Evolutionary conservation across 2,113 vertebrate species (phyloP).

Genomic region (Gracilinanus agilis): DNA sequence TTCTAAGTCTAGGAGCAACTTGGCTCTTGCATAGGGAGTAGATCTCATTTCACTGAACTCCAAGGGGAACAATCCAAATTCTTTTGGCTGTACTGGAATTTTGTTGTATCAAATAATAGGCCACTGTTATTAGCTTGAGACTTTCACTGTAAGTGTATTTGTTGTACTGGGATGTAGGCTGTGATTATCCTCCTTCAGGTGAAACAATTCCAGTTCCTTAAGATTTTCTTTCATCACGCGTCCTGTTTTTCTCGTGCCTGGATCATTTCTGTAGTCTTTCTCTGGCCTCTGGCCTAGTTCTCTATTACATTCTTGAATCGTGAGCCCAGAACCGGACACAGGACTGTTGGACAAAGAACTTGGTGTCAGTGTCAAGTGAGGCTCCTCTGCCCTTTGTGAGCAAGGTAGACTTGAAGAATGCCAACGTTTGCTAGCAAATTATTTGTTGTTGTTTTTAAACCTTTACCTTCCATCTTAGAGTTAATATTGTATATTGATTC

Average conservation of each 20-base stretch:
- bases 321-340: background rate
- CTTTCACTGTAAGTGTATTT: slow-evolving; percentile 54
- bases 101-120: slow-evolving; percentile 13
- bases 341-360: too few species aligned
- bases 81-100: background rate
- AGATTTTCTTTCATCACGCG: slow-evolving; percentile 22
- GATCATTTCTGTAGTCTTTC: slow-evolving; percentile 3
- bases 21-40: background rate
- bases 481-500: too few species aligned
- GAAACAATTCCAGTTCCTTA: background rate
- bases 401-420: background rate
- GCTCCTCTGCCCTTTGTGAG: slow-evolving; percentile 3
- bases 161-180: slow-evolving; percentile 32
- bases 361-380: background rate
- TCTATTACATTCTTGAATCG: slow-evolving; percentile 27
- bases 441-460: too few species aligned
- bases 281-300: slow-evolving; percentile 43
- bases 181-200: slow-evolving; percentile 6
- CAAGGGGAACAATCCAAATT: background rate
- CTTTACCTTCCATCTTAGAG: too few species aligned
- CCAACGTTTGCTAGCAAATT: background rate
- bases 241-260: background rate
- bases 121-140: slow-evolving; percentile 7
- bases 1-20: background rate
- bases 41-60: background rate